phyloP scores from a whole-genome alignment of 2,797 vertebrate species.

The Denticeps clupeoides region DNA sequence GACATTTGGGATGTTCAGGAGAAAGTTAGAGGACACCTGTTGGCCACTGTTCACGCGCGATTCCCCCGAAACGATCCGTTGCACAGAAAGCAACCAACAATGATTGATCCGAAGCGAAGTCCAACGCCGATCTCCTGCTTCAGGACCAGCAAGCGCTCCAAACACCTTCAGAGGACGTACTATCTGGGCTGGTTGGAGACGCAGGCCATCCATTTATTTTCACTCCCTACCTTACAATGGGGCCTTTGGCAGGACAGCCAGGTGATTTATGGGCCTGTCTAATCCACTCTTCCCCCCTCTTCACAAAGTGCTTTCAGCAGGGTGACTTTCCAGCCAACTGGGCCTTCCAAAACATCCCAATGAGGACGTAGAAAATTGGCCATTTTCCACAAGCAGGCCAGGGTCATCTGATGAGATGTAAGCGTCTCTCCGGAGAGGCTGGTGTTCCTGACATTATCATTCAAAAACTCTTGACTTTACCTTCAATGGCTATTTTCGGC shows the following conservation, averaged over 20 bases:
- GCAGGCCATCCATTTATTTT: slow-evolving; percentile 2
- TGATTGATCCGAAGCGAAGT: too few relatives aligned
- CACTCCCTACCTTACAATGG: slow-evolving; percentile 2
- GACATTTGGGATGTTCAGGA: too few relatives aligned
- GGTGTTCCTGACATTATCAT: slow-evolving; percentile 2
- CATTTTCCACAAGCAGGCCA: not conserved
- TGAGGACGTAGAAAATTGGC: slow-evolving; percentile 1
- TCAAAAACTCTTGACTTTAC: not conserved
- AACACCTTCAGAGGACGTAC: slow-evolving; percentile 4
- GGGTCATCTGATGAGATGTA: too few relatives aligned
- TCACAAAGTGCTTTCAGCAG: slow-evolving; percentile 4
- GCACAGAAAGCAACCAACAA: too few relatives aligned
- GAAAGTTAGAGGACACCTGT: too few relatives aligned
- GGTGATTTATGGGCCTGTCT: slow-evolving; percentile 1
- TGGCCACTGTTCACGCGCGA: too few relatives aligned
- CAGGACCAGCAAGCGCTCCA: not conserved
- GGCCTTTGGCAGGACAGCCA: slow-evolving; percentile 5
- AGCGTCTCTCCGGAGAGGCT: not conserved
- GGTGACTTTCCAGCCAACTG: slow-evolving; percentile 4
- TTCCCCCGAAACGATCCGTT: too few relatives aligned
- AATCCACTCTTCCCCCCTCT: not conserved
- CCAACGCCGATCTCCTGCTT: not conserved
- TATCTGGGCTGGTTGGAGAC: slow-evolving; percentile 4
- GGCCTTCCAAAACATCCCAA: slow-evolving; percentile 4
- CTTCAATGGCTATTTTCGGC: slow-evolving; percentile 4